phyloP scores from a whole-genome alignment of 2,888 invertebrate genomes.

The Heliconius erato region DNA sequence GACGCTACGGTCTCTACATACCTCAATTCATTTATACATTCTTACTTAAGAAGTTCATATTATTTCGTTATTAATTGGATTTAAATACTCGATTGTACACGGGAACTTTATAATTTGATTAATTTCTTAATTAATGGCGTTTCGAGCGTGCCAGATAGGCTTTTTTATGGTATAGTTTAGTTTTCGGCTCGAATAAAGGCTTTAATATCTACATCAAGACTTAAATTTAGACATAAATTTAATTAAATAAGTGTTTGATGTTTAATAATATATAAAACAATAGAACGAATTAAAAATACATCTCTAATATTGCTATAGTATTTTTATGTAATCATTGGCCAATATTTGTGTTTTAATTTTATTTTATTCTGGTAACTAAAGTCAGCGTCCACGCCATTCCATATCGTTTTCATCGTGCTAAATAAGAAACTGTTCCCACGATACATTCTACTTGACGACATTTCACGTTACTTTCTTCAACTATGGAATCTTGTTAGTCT shows the following conservation, averaged over 20 bases:
- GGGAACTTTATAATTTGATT: too few relatives aligned
- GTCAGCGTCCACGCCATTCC: neutral
- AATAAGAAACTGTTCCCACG: conserved; percentile 27
- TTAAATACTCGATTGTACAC: neutral
- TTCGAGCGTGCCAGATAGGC: too few relatives aligned
- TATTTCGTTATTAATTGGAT: neutral
- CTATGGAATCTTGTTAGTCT: conserved; percentile 19
- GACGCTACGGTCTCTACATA: too few relatives aligned
- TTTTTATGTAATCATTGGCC: too few relatives aligned
- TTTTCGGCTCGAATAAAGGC: too few relatives aligned
- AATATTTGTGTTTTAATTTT: neutral
- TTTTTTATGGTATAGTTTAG: neutral
- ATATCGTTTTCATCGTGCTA: conserved; percentile 7
- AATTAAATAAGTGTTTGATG: neutral
- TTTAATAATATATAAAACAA: neutral
- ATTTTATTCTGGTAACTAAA: neutral
- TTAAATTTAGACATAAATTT: neutral
- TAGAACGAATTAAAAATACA: neutral
- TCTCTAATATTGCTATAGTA: too few relatives aligned
- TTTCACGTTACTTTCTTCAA: conserved; percentile 7
- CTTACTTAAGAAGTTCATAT: neutral
- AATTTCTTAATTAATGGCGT: too few relatives aligned
- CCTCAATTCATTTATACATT: too few relatives aligned
- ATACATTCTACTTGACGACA: conserved; percentile 22
- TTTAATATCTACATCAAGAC: neutral